Base-by-base conservation (phyloP, 1,140 invertebrate species). In the Anastrepha ludens region DNA sequence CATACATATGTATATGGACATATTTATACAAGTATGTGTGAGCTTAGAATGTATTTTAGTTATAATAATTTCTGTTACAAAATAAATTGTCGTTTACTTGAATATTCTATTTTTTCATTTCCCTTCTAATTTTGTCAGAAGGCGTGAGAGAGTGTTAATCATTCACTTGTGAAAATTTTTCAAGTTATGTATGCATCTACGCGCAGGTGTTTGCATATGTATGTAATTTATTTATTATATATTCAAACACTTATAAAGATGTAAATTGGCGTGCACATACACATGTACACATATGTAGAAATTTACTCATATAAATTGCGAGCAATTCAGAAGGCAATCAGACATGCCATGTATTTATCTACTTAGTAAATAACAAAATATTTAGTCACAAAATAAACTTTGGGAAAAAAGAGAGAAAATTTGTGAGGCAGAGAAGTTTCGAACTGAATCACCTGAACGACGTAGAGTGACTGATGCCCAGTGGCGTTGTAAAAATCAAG, bases 321-420 rank as follows among this genome's bases (percentile, higher is more conserved):
- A 55, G 50, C 50, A 55, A 55, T 55, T 55, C 11, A 55, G 50
- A 55, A 6, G 50, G 50, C 17, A 47, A 74, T 47, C 74, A 55
- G n/a, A 44, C 8, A 81, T 81, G 47, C 74, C 41, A 78, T 81
- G 50, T 81, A 81, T 55, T 81, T 81, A 13, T 29, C n/a, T 17
- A 81, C 50, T 50, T 11, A 81, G 44, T 81, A 55, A 81, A 81
- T 8, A 81, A 55, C n/a, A 55, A 47, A 50, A 55, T 81, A 55
- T 81, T 81, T 81, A 81, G 74, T 41, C 50, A 81, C 74, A 70
- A 81, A 55, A 20, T 55, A 11, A 81, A 81, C 20, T 20, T 81
- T n/a, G 74, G n/a, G 74, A 58, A 81, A 55, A 20, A 81, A 29
- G 74, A 81, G 74, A 50, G 15, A 15, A 9, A 62, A 62, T 62